Percentiles rank a stretch among this genome's conserved stretches.
Conservation (phyloP, 2,888 invertebrate genomes). For the Drosophila tanythrix region DNA sequence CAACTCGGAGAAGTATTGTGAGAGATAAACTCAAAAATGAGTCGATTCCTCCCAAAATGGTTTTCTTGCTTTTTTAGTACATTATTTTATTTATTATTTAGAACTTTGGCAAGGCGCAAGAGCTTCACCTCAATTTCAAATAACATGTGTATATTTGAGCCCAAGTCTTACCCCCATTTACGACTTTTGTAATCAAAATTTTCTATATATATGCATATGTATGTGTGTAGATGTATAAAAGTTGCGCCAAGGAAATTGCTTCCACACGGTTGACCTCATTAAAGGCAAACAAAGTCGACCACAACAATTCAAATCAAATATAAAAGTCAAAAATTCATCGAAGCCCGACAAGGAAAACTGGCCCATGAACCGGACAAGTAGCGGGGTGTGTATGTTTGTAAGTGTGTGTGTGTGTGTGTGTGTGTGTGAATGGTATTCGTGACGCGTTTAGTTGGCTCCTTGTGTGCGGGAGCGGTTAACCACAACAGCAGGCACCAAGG, state of each 20-base stretch:
- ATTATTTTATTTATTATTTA: background rate
- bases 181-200: slow-evolving; percentile 45
- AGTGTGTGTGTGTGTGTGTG: background rate
- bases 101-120: background rate
- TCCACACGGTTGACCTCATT: slow-evolving; percentile 74
- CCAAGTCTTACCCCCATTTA: slow-evolving; percentile 15
- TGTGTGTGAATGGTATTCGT: slow-evolving; percentile 32
- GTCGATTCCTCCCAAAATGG: background rate
- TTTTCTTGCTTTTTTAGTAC: background rate
- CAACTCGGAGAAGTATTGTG: background rate
- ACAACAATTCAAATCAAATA: slow-evolving; percentile 77
- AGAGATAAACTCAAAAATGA: background rate
- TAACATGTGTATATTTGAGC: background rate
- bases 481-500: slow-evolving; percentile 63
- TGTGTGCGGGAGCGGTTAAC: slow-evolving; percentile 49
- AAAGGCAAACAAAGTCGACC: slow-evolving; percentile 70
- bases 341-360: slow-evolving; percentile 45
- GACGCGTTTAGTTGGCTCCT: slow-evolving; percentile 44
- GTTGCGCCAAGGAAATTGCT: slow-evolving; percentile 66
- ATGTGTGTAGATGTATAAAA: slow-evolving; percentile 7
- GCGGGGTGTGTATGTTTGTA: background rate
- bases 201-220: slow-evolving; percentile 10
- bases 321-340: slow-evolving; percentile 80
- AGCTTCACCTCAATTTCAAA: background rate
- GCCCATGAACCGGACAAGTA: slow-evolving; percentile 6